Evolutionary conservation across 1,140 invertebrate genomes (phyloP), one percentile per base, ranked within the genome.

Genomic region (Apis dorsata): DNA sequence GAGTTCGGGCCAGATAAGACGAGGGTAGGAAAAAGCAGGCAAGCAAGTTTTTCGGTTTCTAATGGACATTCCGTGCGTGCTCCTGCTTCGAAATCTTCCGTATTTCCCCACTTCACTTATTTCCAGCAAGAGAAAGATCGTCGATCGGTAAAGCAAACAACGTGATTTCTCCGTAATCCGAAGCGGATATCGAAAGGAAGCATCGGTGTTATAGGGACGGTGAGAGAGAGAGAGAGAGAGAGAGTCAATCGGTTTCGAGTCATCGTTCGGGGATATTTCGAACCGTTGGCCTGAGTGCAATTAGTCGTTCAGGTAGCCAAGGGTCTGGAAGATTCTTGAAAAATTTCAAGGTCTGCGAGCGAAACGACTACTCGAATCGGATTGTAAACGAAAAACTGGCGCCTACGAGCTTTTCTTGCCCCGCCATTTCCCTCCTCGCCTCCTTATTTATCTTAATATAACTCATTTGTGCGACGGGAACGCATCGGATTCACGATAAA

Each of bases 251-350:
- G 57, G 12, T 7, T n/a, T 49, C 74, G 62, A 81, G 44, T 84
- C 73, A 62, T n/a, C 44, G 15, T n/a, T 68, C 62, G n/a, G 17
- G 68, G 73, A 49, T 69, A 73, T 53, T 79, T 66, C 2, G 49
- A 77, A 34, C 63, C 15, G 63, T 19, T 21, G 49, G 62, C 55
- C 53, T 51, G 1, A 59, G 70, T 63, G 74, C 66, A 86, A 86
- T 85, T 87, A 79, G 84, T 51, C 59, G 2, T 86, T 66, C 86
- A 87, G 86, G 84, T 87, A 87, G 68, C 0, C 49, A 10, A 63
- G 80, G 62, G 62, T 69, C 51, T 21, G 13, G 15, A 57, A 24
- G 15, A 24, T 24, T 63, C n/a, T 8, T 0, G 13, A 63, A 79
- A 78, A 74, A 62, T 28, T 15, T 15, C 44, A 51, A 85, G 70